phyloP scores from a whole-genome alignment of 2,888 invertebrate genomes.

The Gastracanthus pulcherrimus region DNA sequence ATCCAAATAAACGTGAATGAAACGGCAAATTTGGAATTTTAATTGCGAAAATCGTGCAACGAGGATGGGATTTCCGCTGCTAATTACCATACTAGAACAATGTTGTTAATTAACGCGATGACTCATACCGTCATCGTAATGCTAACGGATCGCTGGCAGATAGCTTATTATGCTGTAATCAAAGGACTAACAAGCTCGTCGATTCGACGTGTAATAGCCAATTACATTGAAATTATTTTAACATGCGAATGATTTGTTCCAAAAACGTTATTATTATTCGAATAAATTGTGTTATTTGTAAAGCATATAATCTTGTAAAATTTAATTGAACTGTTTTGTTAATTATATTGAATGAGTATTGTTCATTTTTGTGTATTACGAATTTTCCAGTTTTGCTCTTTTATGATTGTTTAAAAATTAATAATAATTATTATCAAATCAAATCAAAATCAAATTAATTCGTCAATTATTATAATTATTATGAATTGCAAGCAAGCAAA shows the following conservation, averaged over 20 bases:
- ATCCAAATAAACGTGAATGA: background rate
- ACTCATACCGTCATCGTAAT: constrained; percentile 20
- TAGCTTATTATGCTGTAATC: constrained; percentile 34
- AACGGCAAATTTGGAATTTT: background rate
- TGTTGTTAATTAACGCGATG: constrained; percentile 45
- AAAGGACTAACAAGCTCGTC: constrained; percentile 38
- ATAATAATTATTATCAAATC: too few species aligned
- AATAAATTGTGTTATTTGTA: background rate
- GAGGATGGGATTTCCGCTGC: background rate
- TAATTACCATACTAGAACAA: constrained; percentile 26
- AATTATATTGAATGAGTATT: too few species aligned
- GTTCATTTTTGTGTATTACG: too few species aligned
- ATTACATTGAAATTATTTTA: constrained; percentile 36
- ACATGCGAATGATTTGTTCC: background rate
- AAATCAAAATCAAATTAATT: too few species aligned
- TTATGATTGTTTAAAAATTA: too few species aligned
- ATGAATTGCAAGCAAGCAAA: too few species aligned
- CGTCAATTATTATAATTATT: too few species aligned
- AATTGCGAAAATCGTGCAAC: background rate
- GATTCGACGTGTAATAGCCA: constrained; percentile 25
- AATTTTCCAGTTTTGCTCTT: too few species aligned
- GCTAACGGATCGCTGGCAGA: constrained; percentile 1
- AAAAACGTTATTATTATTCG: background rate
- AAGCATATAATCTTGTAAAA: too few species aligned
- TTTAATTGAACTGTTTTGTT: too few species aligned